Conservation (phyloP, 2,113 vertebrate species). For the Eclectus roratus region DNA sequence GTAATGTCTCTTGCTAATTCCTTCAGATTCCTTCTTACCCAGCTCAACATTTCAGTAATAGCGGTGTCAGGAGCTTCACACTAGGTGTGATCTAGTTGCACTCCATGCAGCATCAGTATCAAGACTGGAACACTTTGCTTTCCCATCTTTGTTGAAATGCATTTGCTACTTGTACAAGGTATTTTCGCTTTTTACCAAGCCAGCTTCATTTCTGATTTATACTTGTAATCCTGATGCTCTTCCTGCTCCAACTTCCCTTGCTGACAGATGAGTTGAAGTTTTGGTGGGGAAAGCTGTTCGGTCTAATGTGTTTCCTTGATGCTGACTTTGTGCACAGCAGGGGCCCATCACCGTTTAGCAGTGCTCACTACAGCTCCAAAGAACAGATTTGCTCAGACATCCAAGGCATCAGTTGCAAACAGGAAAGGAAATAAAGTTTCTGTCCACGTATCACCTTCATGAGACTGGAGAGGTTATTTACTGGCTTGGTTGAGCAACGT, state of each 20-base stretch:
- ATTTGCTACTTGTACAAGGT: background rate
- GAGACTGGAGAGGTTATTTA: background rate
- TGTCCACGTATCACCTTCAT: background rate
- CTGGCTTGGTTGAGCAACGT: background rate
- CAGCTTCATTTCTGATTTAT: background rate
- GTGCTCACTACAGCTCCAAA: accelerated
- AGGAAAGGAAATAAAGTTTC: background rate
- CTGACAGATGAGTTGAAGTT: background rate
- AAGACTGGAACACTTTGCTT: background rate
- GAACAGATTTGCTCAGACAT: background rate
- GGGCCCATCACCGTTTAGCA: accelerated
- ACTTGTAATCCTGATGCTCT: background rate
- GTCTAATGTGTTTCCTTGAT: background rate
- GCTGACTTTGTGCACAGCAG: background rate
- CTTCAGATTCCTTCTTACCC: background rate
- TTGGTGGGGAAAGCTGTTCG: background rate
- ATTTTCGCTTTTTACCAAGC: background rate
- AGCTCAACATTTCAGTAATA: background rate
- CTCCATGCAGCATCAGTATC: background rate
- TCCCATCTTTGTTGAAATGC: background rate
- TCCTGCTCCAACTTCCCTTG: background rate
- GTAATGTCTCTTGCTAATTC: background rate
- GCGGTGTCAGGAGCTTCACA: background rate
- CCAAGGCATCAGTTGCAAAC: background rate
- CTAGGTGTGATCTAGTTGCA: background rate